phyloP scores from a whole-genome alignment of 1,140 invertebrate species.

The Macrocentrus cingulum region DNA sequence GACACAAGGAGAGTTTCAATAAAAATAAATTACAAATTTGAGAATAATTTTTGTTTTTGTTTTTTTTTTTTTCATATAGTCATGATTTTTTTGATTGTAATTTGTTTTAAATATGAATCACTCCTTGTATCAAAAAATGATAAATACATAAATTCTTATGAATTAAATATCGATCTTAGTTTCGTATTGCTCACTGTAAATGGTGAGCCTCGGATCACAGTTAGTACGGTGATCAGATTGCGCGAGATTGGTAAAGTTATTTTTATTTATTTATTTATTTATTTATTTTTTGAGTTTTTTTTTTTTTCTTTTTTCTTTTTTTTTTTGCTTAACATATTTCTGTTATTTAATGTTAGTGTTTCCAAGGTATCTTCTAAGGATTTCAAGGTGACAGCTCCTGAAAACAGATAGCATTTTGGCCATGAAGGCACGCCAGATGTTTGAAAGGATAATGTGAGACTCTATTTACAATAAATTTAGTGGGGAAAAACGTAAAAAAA shows the following conservation, averaged over 20 bases:
- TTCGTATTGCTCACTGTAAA: slow-evolving; percentile 50
- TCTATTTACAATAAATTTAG: no score
- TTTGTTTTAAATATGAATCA: slow-evolving; percentile 28
- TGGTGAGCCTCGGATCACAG: slow-evolving; percentile 55
- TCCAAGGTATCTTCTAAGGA: slow-evolving; percentile 47
- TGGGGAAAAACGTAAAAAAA: no score
- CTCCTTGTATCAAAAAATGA: slow-evolving; percentile 15
- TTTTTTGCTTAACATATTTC: no score
- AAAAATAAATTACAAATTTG: no score
- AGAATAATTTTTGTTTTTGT: no score
- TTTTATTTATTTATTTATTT: slow-evolving; percentile 33
- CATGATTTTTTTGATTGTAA: no score
- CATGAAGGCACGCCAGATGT: slow-evolving; percentile 49
- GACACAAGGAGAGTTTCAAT: no score
- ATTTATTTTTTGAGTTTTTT: slow-evolving; percentile 8
- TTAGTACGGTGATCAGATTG: slow-evolving; percentile 56
- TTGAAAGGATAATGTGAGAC: no score
- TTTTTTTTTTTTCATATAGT: no score
- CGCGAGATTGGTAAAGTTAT: slow-evolving; percentile 8
- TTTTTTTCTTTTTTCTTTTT: slow-evolving; percentile 32
- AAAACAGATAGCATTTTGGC: slow-evolving; percentile 54
- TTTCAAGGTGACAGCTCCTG: slow-evolving; percentile 61
- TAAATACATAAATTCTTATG: slow-evolving; percentile 16
- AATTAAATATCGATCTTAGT: slow-evolving; percentile 51
- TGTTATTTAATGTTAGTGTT: slow-evolving; percentile 18